phyloP scores from a whole-genome alignment of 2,797 vertebrate species.

The Odontamblyopus rebecca region DNA sequence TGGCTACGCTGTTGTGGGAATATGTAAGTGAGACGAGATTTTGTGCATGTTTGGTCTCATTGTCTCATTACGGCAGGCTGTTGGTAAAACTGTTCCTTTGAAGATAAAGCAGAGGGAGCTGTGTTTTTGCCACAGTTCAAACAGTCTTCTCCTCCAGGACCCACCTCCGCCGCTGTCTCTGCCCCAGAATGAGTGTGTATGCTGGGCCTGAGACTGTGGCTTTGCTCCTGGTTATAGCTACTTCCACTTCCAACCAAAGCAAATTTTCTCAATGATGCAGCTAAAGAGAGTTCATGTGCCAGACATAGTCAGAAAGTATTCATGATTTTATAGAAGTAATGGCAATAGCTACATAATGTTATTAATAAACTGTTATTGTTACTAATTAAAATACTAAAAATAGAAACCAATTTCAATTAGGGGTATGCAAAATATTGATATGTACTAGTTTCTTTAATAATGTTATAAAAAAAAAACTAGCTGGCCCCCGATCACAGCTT shows the following conservation, averaged over 20 bases:
- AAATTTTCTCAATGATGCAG: slow-evolving; percentile 30
- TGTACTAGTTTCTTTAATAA: no score
- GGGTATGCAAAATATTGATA: no score
- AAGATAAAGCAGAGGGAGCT: slow-evolving; percentile 65
- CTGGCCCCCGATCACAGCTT: no score
- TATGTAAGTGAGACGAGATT: slow-evolving; percentile 43
- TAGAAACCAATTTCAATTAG: no score
- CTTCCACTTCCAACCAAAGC: slow-evolving; percentile 6
- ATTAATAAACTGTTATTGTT: no score
- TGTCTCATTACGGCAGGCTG: slow-evolving; percentile 73
- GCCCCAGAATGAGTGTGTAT: not conserved
- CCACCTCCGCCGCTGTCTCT: slow-evolving; percentile 11
- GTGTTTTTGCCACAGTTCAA: slow-evolving; percentile 64
- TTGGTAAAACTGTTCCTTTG: slow-evolving; percentile 72
- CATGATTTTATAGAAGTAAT: not conserved
- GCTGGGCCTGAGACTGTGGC: slow-evolving; percentile 19
- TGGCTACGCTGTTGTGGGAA: slow-evolving; percentile 41
- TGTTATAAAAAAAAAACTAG: no score
- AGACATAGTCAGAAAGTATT: slow-evolving; percentile 12
- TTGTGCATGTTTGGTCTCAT: slow-evolving; percentile 65
- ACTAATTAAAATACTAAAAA: no score
- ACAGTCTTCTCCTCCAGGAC: slow-evolving; percentile 48
- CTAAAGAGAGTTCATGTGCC: slow-evolving; percentile 9
- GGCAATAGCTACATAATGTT: not conserved
- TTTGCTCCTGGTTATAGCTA: slow-evolving; percentile 9